Base-by-base conservation (phyloP, 2,888 invertebrate genomes). In the Encarsia formosa region DNA sequence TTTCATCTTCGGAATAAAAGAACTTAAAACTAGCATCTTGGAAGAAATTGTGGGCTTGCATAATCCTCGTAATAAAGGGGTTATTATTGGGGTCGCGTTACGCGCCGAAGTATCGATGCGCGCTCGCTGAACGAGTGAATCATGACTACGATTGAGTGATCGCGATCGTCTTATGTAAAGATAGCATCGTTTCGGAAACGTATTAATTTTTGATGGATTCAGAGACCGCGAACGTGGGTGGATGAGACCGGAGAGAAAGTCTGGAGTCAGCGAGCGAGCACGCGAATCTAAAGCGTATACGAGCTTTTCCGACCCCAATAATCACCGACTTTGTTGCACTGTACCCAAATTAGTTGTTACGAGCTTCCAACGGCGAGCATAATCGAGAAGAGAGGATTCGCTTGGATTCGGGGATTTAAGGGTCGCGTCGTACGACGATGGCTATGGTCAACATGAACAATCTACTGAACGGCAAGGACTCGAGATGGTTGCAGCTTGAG, bases 401-500 rank as follows among this genome's bases (percentile, higher is more conserved):
- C n/a, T n/a, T n/a, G n/a, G n/a, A n/a, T n/a, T n/a, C n/a, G n/a
- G n/a, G n/a, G n/a, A n/a, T n/a, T n/a, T n/a, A n/a, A n/a, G n/a
- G n/a, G n/a, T n/a, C n/a, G n/a, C 38, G 31, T 37, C 54, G 38
- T 46, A 51, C 49, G 59, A 83, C 82, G 85, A 83, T 83, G 85
- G 90, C 91, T 78, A 92, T 93, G 88, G 91, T 92, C 78, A 92
- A 91, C 82, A 90, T 93, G 88, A 93, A 91, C 82, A 94, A 91
- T 82, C 85, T 95, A 74, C 84, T 95, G 74, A 95, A 93, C 81
- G 94, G 93, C 75, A 99, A 98, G 81, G 99, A 99, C 83, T 97
- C 97, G 68, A 91, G 98, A 77, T 99, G 99, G 99, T 86, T 99
- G 72, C 98, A 99, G 78, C 84, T 99, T 77, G 99, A 99, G 82